A percentile compares a stretch with the other conserved stretches of the same genome.
These are phyloP conservation scores for Dynastes grantii DNA, from an alignment of 2,888 invertebrate genomes.

Conservation along the genomic window DNA sequence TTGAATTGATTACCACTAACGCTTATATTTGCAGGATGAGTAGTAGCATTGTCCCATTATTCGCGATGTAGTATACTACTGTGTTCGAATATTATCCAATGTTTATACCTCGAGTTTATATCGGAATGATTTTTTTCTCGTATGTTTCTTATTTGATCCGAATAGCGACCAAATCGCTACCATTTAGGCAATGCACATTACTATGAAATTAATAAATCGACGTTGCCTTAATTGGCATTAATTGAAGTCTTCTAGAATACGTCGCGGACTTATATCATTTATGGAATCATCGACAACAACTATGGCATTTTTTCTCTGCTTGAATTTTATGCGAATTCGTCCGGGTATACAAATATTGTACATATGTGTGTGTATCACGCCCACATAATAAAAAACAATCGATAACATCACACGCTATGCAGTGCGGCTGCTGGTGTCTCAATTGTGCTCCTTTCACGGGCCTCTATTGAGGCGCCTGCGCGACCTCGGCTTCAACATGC, in stretches of 20 bases:
- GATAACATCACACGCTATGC: conserved; percentile 59
- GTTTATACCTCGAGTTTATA: conserved; percentile 44
- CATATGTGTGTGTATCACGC: conserved; percentile 57
- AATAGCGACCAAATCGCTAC: conserved; percentile 6
- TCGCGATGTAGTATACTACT: conserved; percentile 44
- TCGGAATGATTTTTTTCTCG: conserved; percentile 28
- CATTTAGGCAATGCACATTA: conserved; percentile 20
- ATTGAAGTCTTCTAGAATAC: conserved; percentile 22
- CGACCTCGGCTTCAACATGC: conserved; percentile 64
- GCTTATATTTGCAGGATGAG: conserved; percentile 60
- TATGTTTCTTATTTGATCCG: conserved; percentile 2
- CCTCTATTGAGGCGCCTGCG: conserved; percentile 65
- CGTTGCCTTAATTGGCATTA: conserved; percentile 31
- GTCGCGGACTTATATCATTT: conserved; percentile 34
- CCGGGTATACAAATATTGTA: conserved; percentile 39
- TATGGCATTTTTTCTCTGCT: conserved; percentile 25
- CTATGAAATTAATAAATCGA: conserved; percentile 23
- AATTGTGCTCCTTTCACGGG: conserved; percentile 67
- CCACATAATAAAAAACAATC: conserved; percentile 62
- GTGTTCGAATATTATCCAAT: conserved; percentile 41
- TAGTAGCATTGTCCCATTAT: conserved; percentile 57
- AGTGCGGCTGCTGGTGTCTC: conserved; percentile 56
- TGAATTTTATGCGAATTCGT: conserved; percentile 33
- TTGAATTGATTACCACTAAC: conserved; percentile 60
- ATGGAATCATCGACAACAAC: conserved; percentile 17